Conservation (phyloP, 2,113 vertebrate genomes). For the Tapirus terrestris region DNA sequence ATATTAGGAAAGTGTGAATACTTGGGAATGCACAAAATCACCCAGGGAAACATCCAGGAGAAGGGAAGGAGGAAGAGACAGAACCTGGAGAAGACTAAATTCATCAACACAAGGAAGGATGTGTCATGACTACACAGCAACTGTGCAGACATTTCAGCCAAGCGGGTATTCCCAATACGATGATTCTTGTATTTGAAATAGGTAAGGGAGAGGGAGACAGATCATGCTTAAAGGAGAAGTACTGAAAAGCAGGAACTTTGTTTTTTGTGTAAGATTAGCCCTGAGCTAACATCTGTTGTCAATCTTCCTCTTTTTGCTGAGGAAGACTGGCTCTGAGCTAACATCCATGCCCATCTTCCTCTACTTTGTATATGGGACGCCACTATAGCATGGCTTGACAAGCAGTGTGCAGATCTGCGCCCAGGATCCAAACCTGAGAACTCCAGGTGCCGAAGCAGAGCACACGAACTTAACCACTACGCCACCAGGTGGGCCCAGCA, state of each 20-base stretch:
- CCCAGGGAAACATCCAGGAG: not conserved
- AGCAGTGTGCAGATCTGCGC: too few relatives aligned
- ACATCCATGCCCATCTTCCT: too few relatives aligned
- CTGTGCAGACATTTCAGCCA: not conserved
- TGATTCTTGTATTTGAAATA: not conserved
- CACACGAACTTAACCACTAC: too few relatives aligned
- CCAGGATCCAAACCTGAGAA: too few relatives aligned
- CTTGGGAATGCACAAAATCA: constrained; percentile 14
- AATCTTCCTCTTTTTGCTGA: too few relatives aligned
- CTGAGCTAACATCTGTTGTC: too few relatives aligned
- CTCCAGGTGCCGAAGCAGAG: too few relatives aligned
- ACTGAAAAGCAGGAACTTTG: not conserved
- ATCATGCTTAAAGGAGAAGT: not conserved
- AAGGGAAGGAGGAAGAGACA: not conserved
- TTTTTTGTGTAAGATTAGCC: too few relatives aligned
- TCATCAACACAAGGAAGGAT: not conserved
- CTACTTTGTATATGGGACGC: too few relatives aligned
- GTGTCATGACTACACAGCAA: not conserved
- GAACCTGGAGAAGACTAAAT: not conserved
- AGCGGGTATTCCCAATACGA: not conserved
- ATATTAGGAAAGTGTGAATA: not conserved
- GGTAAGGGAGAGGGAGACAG: not conserved
- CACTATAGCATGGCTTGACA: too few relatives aligned
- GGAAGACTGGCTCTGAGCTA: too few relatives aligned
- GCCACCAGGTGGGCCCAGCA: not conserved